phyloP scores from a whole-genome alignment of 2,888 invertebrate species.

The Acrobasis consociella region DNA sequence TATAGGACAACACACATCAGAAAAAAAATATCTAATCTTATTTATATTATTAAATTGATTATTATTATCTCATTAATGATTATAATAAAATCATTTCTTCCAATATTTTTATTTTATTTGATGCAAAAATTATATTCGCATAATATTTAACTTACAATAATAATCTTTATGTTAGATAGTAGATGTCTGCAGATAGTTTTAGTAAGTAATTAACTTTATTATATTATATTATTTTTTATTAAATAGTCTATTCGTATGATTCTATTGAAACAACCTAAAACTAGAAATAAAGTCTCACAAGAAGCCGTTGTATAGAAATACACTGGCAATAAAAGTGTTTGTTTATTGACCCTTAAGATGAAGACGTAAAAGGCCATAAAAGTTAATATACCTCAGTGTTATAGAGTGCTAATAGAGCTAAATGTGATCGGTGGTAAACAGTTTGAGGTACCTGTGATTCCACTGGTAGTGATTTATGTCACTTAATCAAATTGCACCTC shows the following conservation, averaged over 20 bases:
- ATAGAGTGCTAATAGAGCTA: constrained; percentile 31
- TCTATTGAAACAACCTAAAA: neutral
- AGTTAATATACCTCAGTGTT: constrained; percentile 30
- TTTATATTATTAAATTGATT: too few relatives aligned
- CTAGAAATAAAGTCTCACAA: constrained; percentile 1
- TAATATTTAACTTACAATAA: too few relatives aligned
- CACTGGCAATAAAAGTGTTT: constrained; percentile 22
- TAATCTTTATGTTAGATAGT: too few relatives aligned
- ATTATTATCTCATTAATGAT: too few relatives aligned
- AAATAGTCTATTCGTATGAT: neutral
- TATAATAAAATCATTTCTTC: too few relatives aligned
- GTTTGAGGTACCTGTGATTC: constrained; percentile 5
- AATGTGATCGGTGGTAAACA: constrained; percentile 22
- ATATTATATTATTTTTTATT: too few relatives aligned
- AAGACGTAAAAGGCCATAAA: constrained; percentile 29
- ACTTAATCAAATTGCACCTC: neutral
- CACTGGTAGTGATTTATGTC: constrained; percentile 4
- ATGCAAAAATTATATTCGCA: too few relatives aligned
- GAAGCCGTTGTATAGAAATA: neutral
- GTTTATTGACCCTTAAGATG: constrained; percentile 29
- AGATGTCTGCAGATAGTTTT: too few relatives aligned
- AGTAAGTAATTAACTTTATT: too few relatives aligned
- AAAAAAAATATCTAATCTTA: too few relatives aligned
- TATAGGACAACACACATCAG: too few relatives aligned
- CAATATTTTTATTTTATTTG: too few relatives aligned